Evolutionary conservation across 2,888 invertebrate genomes (phyloP).

Genomic region (Glyphotaelius pellucidus): DNA sequence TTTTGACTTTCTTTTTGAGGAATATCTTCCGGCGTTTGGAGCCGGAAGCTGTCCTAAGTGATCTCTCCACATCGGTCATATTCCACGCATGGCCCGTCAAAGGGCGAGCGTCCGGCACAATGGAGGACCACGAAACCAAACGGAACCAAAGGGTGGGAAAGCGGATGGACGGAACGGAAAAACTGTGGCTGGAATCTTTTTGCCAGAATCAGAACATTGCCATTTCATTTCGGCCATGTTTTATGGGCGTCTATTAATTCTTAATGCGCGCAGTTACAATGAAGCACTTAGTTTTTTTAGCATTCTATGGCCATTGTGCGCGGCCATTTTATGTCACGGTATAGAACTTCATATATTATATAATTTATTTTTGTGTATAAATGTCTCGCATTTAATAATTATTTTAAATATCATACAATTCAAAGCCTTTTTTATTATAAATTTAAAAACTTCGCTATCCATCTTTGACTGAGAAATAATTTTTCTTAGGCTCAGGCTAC

Average conservation of each 20-base stretch:
- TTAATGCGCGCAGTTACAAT: conserved; percentile 23
- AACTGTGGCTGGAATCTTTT: not conserved
- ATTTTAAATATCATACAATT: not conserved
- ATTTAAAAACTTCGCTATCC: not conserved
- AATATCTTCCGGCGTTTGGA: conserved; percentile 54
- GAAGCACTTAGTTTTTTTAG: conserved; percentile 20
- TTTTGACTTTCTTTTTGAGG: conserved; percentile 29
- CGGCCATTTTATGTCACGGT: not conserved
- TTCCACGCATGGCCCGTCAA: conserved; percentile 45
- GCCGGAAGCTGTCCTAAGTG: conserved; percentile 62
- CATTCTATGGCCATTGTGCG: not conserved
- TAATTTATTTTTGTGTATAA: not conserved
- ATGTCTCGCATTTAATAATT: not conserved
- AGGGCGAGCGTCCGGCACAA: conserved; percentile 48
- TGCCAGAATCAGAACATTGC: conserved; percentile 21
- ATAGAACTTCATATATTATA: not conserved
- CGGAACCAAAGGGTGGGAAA: conserved; percentile 23
- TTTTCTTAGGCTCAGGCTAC: too few species aligned
- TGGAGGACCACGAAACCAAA: not conserved
- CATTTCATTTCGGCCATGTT: conserved; percentile 25
- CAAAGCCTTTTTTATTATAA: not conserved
- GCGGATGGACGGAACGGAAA: conserved; percentile 30
- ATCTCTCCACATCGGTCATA: conserved; percentile 32
- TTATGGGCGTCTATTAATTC: conserved; percentile 23
- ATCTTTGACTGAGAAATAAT: not conserved